Evolutionary conservation across 2,888 invertebrate genomes (phyloP), one percentile per base, ranked within the genome.

Genomic region (Cataglyphis livida): DNA sequence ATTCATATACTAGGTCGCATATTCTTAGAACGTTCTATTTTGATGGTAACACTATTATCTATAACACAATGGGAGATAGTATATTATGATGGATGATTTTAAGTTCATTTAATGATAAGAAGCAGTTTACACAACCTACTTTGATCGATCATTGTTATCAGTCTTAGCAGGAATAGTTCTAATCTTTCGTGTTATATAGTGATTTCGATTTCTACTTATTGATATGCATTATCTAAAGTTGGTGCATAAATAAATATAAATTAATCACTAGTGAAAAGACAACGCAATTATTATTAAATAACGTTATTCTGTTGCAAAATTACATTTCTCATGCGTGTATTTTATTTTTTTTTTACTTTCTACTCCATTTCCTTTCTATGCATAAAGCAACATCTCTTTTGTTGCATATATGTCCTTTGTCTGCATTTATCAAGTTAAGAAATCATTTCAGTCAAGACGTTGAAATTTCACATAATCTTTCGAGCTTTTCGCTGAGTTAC

Each of bases 391-490:
- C 28, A 35, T 25, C 44, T 61, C 28, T 61, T 61, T 61, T 9
- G n/a, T 59, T 41, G 12, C 12, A 15, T 54, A 70, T 12, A 1
- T 41, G 15, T 35, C 6, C 32, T 35, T 35, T 35, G 7, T 4
- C 61, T n/a, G 71, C 18, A 21, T 21, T 9, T 28, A n/a, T 62
- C 18, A 61, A 62, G 48, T 48, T 62, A 10, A 84, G 75, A 84
- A 82, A 75, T 87, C 82, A 73, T 86, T 87, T 79, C 54, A 48
- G 65, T 65, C 68, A 59, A 51, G 25, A 59, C 21, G 54, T 32
- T 68, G 41, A 54, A 38, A 41, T 65, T 70, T 35, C 59, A 85
- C 18, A 54, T 74, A 32, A 41, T 12, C n/a, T 74, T 61, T 7
- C 18, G 28, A 59, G 12, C 6, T 28, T 59, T 54, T 73, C 28